Conservation (phyloP, 2,113 vertebrate genomes). For the Benitochromis conjunctus region DNA sequence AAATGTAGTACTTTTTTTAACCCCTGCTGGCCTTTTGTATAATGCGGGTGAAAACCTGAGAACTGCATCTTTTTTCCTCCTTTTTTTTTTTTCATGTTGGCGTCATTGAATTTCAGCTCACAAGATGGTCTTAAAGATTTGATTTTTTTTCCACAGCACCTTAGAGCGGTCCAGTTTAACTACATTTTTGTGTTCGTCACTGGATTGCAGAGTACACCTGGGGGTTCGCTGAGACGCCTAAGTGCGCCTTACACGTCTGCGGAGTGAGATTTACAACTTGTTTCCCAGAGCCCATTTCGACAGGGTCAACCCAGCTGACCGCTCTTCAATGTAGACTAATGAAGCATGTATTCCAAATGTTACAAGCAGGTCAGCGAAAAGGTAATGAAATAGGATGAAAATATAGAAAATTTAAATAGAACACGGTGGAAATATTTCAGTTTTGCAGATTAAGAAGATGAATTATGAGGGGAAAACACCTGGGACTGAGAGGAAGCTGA, state of each 20-base stretch:
- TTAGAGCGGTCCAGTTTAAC: not conserved
- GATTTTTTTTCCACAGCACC: not conserved
- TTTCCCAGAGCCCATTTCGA: not conserved
- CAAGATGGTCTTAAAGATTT: not conserved
- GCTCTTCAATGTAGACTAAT: not conserved
- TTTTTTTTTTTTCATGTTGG: not conserved
- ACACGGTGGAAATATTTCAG: not conserved
- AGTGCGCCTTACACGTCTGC: not conserved
- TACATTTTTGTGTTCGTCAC: conserved; percentile 39
- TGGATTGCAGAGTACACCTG: not conserved
- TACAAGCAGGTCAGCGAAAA: not conserved
- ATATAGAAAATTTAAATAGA: not conserved
- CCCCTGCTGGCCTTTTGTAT: not conserved
- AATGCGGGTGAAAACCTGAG: not conserved
- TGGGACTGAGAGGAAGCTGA: not conserved
- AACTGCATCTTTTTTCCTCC: not conserved
- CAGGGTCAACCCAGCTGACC: not conserved
- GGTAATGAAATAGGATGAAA: not conserved
- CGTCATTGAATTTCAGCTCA: not conserved
- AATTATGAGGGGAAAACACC: not conserved
- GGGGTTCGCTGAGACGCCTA: not conserved
- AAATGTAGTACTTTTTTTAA: not conserved
- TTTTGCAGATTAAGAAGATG: not conserved
- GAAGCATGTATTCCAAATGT: not conserved
- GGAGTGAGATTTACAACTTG: not conserved